Base-by-base conservation (phyloP, 2,888 invertebrate genomes). In the Mythimna vitellina region DNA sequence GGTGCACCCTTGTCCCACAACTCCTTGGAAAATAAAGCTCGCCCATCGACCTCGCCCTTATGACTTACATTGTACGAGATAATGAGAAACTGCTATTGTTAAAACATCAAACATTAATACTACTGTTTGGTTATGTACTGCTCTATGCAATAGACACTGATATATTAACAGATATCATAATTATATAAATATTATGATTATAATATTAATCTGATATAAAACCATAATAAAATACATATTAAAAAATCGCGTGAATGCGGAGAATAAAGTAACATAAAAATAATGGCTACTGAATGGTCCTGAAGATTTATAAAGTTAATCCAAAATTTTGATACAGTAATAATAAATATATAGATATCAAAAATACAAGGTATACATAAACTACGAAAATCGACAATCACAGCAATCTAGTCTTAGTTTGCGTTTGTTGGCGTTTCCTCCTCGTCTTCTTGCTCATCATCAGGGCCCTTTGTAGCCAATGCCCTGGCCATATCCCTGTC, bases 341-440 rank as follows among this genome's bases (percentile, higher is more conserved):
- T 58, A 57, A 57, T 22, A 76, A 73, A 74, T 65, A 68, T 76
- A 73, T 67, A 77, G 29, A 66, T 78, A 78, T 78, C 77, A 78
- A 78, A 78, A 78, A 81, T 81, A 81, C 70, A 53, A 61, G n/a
- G 51, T 70, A 20, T 70, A 73, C 25, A 54, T 25, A 66, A 67
- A 69, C 12, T 35, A 58, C 35, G 20, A 42, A 46, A 70, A 49
- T 62, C 22, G n/a, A 46, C 70, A 75, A 60, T 81, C 70, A 70
- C 77, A 76, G 53, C 10, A 70, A 38, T 70, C 29, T 56, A 66
- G 64, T 70, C 60, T 64, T 81, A 66, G 29, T 53, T 17, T 29
- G 12, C n/a, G 14, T 62, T 29, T 14, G 3, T 68, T 8, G 79
- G n/a, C 54, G 22, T 7, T 14, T 12, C 12, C 9, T 54, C 29